Percentiles rank a stretch among this genome's conserved stretches.
Evolutionary conservation across 2,113 vertebrate genomes (phyloP).

Genomic region (Paracanthobrama guichenoti): DNA sequence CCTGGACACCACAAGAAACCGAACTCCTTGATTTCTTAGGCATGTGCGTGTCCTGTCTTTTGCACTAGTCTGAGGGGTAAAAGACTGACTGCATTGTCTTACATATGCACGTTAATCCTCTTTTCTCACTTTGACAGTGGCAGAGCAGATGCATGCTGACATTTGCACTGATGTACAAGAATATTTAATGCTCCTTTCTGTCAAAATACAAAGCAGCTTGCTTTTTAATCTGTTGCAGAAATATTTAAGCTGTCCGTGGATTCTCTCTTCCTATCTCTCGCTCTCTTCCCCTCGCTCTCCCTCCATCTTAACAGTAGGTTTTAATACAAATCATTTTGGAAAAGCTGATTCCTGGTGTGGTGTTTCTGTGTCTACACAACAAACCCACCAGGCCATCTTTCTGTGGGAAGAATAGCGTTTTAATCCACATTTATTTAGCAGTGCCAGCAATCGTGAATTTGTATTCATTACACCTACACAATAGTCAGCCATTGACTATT

Average conservation of each 20-base stretch:
- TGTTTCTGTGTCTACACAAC: constrained; percentile 6
- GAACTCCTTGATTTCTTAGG: not conserved
- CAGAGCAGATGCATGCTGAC: constrained; percentile 41
- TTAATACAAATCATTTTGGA: constrained; percentile 18
- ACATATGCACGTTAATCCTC: constrained; percentile 54
- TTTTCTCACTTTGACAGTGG: constrained; percentile 44
- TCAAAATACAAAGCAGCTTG: constrained; percentile 47
- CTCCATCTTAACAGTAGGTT: constrained; percentile 24
- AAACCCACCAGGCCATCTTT: constrained; percentile 16
- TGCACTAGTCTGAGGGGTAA: constrained; percentile 13
- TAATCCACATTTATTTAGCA: not conserved
- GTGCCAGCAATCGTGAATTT: not conserved
- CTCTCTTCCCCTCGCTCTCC: not conserved
- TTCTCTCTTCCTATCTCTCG: not conserved
- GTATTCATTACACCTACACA: not conserved
- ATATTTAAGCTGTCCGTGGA: constrained; percentile 38
- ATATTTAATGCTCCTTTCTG: constrained; percentile 33
- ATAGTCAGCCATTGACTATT: not conserved
- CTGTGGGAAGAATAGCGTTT: constrained; percentile 14
- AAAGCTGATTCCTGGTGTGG: constrained; percentile 10
- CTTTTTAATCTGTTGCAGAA: constrained; percentile 49
- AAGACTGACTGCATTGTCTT: constrained; percentile 31
- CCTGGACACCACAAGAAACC: constrained; percentile 36
- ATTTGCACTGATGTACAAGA: constrained; percentile 35
- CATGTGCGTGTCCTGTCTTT: not conserved